Base-by-base conservation (phyloP, 2,888 invertebrate species). In the Ochlodes sylvanus region DNA sequence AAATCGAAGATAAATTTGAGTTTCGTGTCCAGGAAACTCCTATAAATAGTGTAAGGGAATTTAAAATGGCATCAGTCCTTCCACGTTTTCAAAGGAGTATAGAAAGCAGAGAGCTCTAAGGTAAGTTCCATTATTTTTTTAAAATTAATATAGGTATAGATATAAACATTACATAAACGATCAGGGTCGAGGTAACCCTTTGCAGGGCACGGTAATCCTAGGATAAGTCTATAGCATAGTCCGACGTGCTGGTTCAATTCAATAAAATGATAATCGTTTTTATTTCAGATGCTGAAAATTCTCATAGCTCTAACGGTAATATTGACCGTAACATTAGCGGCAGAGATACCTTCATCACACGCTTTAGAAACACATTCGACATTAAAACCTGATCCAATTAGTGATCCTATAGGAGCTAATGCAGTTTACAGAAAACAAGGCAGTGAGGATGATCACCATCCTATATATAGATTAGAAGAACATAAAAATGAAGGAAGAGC, bases 261-360 rank as follows among this genome's bases (percentile, higher is more conserved):
- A n/a, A n/a, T n/a, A n/a, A n/a, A n/a, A n/a, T n/a, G n/a, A n/a
- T n/a, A n/a, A n/a, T n/a, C n/a, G n/a, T 52, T 72, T 62, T 67
- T 57, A 1, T 87, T 90, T 70, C 82, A 92, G 92, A 91, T 92
- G 91, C 73, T 77, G 58, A 85, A 80, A 75, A 63, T 70, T 60
- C 12, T 79, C 32, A 34, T 84, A 1, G 44, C 86, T 5, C 56
- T 85, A 42, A 78, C 75, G 5, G 52, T 86, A n/a, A 75, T 77
- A 14, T 70, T 77, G n/a, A 70, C 34, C 12, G 10, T 80, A 60
- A 83, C 72, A 6, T 73, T 80, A 4, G 71, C 88, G 27, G 88
- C 89, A 15, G 92, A 92, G 78, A 75, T 90, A 68, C 80, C 87
- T 3, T 69, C 81, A 1, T 77, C 84, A 1, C 83, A 83, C 47